Base-by-base conservation (phyloP, 2,113 vertebrate genomes). In the Phainopepla nitens region DNA sequence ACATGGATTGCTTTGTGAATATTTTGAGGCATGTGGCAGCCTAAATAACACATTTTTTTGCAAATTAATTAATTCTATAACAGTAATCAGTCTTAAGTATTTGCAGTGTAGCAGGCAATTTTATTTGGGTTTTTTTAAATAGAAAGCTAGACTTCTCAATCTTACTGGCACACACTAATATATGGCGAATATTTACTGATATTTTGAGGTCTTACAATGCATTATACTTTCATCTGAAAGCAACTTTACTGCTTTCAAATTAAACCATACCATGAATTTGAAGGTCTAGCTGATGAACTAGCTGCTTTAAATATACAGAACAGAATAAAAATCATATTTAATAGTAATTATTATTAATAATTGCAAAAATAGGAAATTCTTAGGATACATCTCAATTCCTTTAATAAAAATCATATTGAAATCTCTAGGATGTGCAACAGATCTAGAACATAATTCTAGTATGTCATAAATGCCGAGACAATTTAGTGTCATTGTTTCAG, bases 361-460 rank as follows among this genome's bases (percentile, higher is more conserved):
- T 22, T 88, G 79, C n/a, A n/a, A 93, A 97, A 96, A 95, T 94
- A 96, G 83, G 81, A 97, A 95, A 94, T 91, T 94, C 65, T 95
- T 94, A 94, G 61, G 71, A 69, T 87, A 79, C 20, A 33, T 94
- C 50, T 76, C 94, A 96, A 97, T 95, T 85, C 85, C 64, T 79
- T 77, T 89, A 95, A 95, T 95, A 90, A 97, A 96, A 85, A 96
- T 86, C 80, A 87, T 93, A 86, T 73, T 41, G 41, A 90, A 97
- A 42, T 58, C 66, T 92, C 41, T 86, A 93, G 73, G 73, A 93
- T 87, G 76, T 93, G 71, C 65, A 93, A 89, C 47, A 94, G 91
- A 96, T 78, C 80, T 92, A 95, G 83, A 92, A 93, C 73, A 93
- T 96, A 94, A 95, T 95, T 96, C 64, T 76, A 42, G 93, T 82